A percentile compares a stretch with the other conserved stretches of the same genome.
Conservation (phyloP, 2,797 vertebrate species). For the Sebastiscus tertius region DNA sequence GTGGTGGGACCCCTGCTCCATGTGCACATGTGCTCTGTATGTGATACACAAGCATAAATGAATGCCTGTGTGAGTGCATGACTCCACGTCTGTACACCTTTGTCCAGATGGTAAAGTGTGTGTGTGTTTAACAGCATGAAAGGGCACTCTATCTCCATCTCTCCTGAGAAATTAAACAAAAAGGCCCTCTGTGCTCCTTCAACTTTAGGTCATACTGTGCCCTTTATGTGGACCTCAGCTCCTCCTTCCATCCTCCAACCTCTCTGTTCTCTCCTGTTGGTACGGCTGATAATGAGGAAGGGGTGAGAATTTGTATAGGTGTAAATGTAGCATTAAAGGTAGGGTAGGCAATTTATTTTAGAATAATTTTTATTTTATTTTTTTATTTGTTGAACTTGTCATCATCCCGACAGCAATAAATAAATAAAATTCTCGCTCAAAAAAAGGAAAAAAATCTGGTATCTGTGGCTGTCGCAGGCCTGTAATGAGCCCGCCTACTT, state of each 20-base stretch:
- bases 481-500: too few species aligned
- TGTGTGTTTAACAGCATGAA: constrained; percentile 53
- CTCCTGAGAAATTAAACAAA: constrained; percentile 61
- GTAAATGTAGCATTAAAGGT: constrained; percentile 7
- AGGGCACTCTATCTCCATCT: constrained; percentile 50
- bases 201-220: constrained; percentile 51
- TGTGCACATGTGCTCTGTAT: constrained; percentile 2
- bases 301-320: constrained; percentile 16
- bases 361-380: neutral
- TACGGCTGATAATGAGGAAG: constrained; percentile 23
- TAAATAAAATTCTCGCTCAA: too few species aligned
- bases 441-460: too few species aligned
- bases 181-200: constrained; percentile 67
- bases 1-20: neutral
- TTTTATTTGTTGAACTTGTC: neutral
- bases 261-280: constrained; percentile 11
- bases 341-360: neutral
- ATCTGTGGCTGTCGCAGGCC: too few species aligned
- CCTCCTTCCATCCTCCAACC: constrained; percentile 3
- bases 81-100: constrained; percentile 27
- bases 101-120: constrained; percentile 29
- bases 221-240: constrained; percentile 46
- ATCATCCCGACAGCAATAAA: neutral
- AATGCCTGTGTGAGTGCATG: constrained; percentile 13
- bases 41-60: constrained; percentile 19